Evolutionary conservation across 2,888 invertebrate species (phyloP).

Genomic region (Ophion slaviceki): DNA sequence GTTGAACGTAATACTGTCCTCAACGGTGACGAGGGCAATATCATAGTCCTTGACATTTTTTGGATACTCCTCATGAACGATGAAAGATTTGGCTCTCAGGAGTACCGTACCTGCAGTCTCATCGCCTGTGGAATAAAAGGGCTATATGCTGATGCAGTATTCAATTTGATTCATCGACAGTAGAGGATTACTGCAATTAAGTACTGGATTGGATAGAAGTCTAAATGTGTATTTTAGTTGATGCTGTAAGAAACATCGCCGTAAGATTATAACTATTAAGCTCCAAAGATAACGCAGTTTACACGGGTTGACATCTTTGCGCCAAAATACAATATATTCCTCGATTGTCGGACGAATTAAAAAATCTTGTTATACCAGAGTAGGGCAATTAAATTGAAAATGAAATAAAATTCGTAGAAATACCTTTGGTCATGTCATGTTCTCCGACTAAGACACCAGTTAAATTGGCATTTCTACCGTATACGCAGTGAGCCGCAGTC

Average conservation of each 20-base stretch:
- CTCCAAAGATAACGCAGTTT: no score
- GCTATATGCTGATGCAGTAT: no score
- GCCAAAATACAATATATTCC: no score
- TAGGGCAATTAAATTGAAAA: not conserved
- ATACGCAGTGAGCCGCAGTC: conserved; percentile 80
- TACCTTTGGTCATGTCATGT: conserved; percentile 72
- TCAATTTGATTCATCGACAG: no score
- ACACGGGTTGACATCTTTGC: no score
- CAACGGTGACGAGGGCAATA: conserved; percentile 84
- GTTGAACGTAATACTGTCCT: conserved; percentile 83
- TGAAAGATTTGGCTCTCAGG: conserved; percentile 79
- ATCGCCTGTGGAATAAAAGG: conserved; percentile 77
- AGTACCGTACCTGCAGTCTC: conserved; percentile 84
- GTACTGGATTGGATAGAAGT: no score
- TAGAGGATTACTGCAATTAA: no score
- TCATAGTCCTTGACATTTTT: conserved; percentile 82
- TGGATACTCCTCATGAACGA: conserved; percentile 83
- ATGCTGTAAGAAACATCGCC: no score
- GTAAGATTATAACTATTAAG: no score
- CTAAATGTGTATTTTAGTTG: no score
- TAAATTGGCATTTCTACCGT: fast-evolving
- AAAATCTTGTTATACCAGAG: not conserved
- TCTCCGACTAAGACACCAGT: conserved; percentile 79
- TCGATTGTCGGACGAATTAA: no score
- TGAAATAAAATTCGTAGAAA: not conserved